Evolutionary conservation across 1,140 invertebrate genomes (phyloP), one percentile per base, ranked within the genome.

Genomic region (Heliconius himera): DNA sequence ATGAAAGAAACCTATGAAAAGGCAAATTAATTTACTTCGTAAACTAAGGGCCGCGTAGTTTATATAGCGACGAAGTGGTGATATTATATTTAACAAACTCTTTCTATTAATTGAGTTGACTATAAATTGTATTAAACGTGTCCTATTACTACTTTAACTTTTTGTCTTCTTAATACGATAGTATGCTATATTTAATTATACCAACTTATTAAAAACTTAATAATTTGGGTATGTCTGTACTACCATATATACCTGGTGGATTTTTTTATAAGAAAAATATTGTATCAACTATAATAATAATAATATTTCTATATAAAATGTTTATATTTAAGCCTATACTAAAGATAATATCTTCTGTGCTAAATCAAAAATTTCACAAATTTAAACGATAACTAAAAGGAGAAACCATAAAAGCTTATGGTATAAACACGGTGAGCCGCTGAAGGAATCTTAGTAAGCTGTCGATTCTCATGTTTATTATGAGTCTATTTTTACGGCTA

Each of bases 11-110:
- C 91, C 90, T 90, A 88, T 91, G 90, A 93, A 92, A 92, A 93
- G 92, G 88, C 90, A 92, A 93, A 92, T 93, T 93, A 92, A 92
- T 90, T 92, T 91, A 92, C 91, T 93, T 92, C 90, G 87, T 92
- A 91, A 93, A 92, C 41, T 87, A 87, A 92, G 90, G 90, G 91
- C 86, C 86, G 80, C 82, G 83, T 87, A 84, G 81, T 87, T 84
- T 83, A 81, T 82, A 82, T 84, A 84, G 84, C 88, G 86, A 89
- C 87, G 88, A 89, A 89, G 87, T 90, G 86, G 89, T 90, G 87
- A 84, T 83, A 81, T 72, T 84, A 16, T 76, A 36, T 79, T 56
- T 73, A 82, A 80, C 83, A 85, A 81, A 86, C 87, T 86, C 84
- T 79, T 88, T 87, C 81, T 77, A 76, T 70, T 82, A 77, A 79